Base-by-base conservation (phyloP, 92 coral and sea anemone genomes). In the Zoanthus gigantus region DNA sequence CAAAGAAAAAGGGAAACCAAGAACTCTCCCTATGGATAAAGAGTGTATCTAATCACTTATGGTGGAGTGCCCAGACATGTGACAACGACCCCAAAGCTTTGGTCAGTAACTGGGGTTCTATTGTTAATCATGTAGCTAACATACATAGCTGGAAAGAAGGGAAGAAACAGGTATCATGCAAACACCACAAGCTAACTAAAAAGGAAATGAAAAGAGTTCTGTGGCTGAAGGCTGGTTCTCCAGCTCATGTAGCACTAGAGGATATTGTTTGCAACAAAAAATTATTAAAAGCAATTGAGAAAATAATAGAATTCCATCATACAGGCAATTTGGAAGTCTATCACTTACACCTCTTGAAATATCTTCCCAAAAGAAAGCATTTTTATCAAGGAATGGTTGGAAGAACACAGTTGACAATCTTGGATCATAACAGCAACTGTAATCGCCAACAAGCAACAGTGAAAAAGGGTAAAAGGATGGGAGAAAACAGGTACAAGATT, bases 341-440 rank as follows among this genome's bases (percentile, higher is more conserved):
- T 28, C 72, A 61, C 65, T 81, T 76, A 5, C 69, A 18, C 46
- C 67, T 81, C 1, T 23, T 56, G 42, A 81, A 81, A 81, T 81
- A 81, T 48, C 37, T 61, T 10, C 86, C 72, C 71, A 81, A 81
- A 56, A n/a, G 86, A 8, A 56, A 23, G 73, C 88, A 84, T 80
- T 71, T 84, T 72, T 74, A 86, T 32, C 80, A 86, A 50, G 89
- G 82, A 11, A 76, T 86, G 89, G 89, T 86, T 1, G 83, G 80
- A 7, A 47, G 82, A 54, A 86, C 75, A 28, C 89, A 86, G 76
- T 76, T 86, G 68, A 58, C 89, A 57, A 76, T 86, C 29, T 14
- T 85, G 34, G 88, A 85, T 50, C 88, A 85, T 69, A 85, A 85
- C 16, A 57, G 65, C 18, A 57, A 57, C 65, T 57, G 65, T n/a